These are phyloP conservation scores for Pluvialis apricaria DNA, from an alignment of 2,113 vertebrate genomes.

Conservation along the genomic window DNA sequence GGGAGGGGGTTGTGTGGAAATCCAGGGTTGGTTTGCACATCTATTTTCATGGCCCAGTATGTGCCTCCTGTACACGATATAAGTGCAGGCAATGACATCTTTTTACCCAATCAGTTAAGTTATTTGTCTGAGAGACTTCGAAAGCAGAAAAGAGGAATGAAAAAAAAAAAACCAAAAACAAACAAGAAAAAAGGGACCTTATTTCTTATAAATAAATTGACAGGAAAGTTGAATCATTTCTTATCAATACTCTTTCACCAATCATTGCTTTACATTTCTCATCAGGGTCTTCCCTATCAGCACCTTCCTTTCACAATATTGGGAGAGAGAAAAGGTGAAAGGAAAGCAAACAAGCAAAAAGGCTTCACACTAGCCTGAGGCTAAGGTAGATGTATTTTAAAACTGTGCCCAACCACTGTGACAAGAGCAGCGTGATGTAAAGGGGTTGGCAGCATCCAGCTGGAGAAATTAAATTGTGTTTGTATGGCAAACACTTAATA, in stretches of 20 bases:
- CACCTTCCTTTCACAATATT: not conserved
- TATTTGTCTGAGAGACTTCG: not conserved
- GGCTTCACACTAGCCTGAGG: not conserved
- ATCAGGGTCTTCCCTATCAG: not conserved
- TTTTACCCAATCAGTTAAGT: not conserved
- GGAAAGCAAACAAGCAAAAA: slow-evolving; percentile 39
- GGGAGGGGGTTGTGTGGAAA: not conserved
- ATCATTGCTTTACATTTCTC: not conserved
- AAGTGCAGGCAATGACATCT: not conserved
- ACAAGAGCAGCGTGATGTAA: slow-evolving; percentile 32
- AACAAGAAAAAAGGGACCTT: not conserved
- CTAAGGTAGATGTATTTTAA: slow-evolving; percentile 56
- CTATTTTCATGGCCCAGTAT: not conserved
- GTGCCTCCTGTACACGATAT: not conserved
- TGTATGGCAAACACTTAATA: slow-evolving; percentile 14
- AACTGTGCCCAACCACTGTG: slow-evolving; percentile 26
- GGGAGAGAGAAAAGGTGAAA: not conserved
- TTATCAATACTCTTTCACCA: not conserved
- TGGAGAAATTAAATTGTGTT: slow-evolving; percentile 53
- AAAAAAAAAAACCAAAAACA: no score
- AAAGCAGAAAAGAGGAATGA: not conserved
- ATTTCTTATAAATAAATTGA: not conserved
- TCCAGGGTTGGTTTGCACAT: not conserved
- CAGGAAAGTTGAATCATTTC: not conserved
- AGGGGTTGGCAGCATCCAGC: not conserved